Evolutionary conservation across 2,797 vertebrate genomes (phyloP).

Genomic region (Columba guinea): DNA sequence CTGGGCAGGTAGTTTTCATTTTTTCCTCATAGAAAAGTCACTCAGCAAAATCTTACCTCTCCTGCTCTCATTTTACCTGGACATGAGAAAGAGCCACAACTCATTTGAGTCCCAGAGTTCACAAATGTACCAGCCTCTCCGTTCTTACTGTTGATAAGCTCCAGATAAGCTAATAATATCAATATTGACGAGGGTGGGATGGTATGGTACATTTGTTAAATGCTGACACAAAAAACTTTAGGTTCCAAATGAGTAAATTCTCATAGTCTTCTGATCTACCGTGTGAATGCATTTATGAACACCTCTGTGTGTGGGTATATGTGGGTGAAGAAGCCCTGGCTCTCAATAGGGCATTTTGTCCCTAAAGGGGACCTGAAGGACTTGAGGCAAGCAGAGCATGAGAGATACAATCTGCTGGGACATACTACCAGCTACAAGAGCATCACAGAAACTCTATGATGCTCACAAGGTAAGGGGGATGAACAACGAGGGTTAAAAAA

Average conservation of each 20-base stretch:
- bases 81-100: not conserved
- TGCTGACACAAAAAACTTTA: not conserved
- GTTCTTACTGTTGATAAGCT: no score
- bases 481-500: not conserved
- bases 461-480: not conserved
- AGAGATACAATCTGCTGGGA: not conserved
- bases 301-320: no score
- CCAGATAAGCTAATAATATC: not conserved
- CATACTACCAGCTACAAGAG: no score
- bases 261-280: not conserved
- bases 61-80: not conserved
- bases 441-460: not conserved
- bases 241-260: no score
- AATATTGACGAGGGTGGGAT: rapidly evolving
- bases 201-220: rapidly evolving
- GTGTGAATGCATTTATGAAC: not conserved
- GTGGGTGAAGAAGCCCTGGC: not conserved
- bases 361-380: no score
- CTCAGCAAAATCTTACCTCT: not conserved
- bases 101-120: no score
- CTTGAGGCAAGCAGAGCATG: not conserved
- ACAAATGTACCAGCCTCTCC: not conserved
- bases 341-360: no score
- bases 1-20: not conserved
- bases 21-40: not conserved